Evolutionary conservation across 1,140 invertebrate species (phyloP).

Genomic region (Anastatus disparis): DNA sequence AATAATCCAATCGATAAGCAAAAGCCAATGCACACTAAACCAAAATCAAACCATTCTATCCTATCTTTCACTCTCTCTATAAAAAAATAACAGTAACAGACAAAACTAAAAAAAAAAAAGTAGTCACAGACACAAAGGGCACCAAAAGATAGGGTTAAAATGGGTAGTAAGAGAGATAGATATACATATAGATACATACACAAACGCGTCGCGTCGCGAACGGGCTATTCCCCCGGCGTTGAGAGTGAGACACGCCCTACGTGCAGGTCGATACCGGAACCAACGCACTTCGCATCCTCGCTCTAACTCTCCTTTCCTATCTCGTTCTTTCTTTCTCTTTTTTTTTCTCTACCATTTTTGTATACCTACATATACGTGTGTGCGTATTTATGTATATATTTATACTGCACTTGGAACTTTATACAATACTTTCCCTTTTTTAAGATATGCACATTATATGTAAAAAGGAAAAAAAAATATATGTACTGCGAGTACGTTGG

Average conservation of each 20-base stretch:
- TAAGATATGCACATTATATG: too few relatives aligned
- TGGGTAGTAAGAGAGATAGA: background rate
- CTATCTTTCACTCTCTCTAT: background rate
- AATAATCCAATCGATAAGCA: too few relatives aligned
- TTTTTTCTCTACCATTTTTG: background rate
- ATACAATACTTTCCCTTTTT: background rate
- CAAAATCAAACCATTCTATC: too few relatives aligned
- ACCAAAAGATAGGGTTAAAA: conserved; percentile 23
- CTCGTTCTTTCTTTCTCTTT: background rate
- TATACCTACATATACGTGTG: background rate
- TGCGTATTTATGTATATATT: too few relatives aligned
- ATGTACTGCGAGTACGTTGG: too few relatives aligned
- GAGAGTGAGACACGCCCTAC: conserved; percentile 48
- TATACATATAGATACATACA: too few relatives aligned
- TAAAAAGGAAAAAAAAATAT: too few relatives aligned
- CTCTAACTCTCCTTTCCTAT: conserved; percentile 4
- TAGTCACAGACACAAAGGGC: background rate
- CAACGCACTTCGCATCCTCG: conserved; percentile 39
- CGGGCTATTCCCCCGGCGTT: conserved; percentile 44
- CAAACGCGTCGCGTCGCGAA: too few relatives aligned
- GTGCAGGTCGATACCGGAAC: conserved; percentile 51
- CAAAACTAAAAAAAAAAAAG: background rate
- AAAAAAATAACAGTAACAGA: background rate
- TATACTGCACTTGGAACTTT: background rate
- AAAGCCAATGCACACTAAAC: too few relatives aligned